A percentile compares a stretch with the other conserved stretches of the same genome.
Evolutionary conservation across 2,888 invertebrate species (phyloP).

Genomic region (Entomobrya multifasciata): DNA sequence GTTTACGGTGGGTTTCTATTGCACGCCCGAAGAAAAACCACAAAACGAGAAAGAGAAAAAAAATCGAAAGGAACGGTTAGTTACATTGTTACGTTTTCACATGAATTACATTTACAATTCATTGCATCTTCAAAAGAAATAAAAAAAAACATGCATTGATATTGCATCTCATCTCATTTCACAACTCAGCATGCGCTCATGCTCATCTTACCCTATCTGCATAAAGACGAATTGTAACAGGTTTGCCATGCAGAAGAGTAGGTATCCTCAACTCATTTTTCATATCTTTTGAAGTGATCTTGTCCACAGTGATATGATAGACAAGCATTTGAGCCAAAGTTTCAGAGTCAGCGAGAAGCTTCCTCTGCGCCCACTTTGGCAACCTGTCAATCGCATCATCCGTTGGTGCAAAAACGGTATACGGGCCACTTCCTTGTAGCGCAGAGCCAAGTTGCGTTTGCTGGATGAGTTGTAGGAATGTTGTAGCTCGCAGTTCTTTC

Average conservation of each 20-base stretch:
- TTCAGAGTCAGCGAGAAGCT: slow-evolving; percentile 78
- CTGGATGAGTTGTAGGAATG: slow-evolving; percentile 79
- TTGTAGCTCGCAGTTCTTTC: slow-evolving; percentile 79
- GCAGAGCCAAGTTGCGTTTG: slow-evolving; percentile 79
- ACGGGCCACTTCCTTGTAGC: slow-evolving; percentile 79
- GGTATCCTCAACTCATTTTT: slow-evolving; percentile 79
- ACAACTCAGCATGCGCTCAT: no score
- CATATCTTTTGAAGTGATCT: slow-evolving; percentile 79
- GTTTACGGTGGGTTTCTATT: slow-evolving; percentile 77
- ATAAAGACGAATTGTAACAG: slow-evolving; percentile 78
- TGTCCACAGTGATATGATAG: slow-evolving; percentile 79
- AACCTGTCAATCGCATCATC: slow-evolving; percentile 80
- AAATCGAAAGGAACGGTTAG: not conserved
- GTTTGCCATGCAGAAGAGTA: slow-evolving; percentile 78
- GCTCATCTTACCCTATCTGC: slow-evolving; percentile 78
- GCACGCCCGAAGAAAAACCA: no score
- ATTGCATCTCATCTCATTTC: no score
- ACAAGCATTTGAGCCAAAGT: slow-evolving; percentile 79
- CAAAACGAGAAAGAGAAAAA: no score
- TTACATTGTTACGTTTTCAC: no score
- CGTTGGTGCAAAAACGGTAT: slow-evolving; percentile 79
- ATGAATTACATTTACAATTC: no score
- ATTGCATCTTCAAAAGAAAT: no score
- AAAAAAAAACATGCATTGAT: no score
- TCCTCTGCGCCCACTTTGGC: slow-evolving; percentile 79